These are phyloP conservation scores for Erynnis tages DNA, from an alignment of 2,888 invertebrate species.

Conservation along the genomic window DNA sequence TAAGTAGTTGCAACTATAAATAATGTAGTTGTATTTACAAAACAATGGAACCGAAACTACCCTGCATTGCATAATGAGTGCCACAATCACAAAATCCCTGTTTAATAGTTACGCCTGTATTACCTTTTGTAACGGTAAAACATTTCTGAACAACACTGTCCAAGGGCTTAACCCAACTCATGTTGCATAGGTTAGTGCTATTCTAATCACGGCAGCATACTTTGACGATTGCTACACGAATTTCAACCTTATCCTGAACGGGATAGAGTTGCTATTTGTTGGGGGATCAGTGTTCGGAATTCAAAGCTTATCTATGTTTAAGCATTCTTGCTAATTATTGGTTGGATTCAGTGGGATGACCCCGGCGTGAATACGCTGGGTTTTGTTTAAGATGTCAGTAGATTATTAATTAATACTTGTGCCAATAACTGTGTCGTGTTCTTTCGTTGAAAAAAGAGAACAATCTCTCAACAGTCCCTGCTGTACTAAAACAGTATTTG, in stretches of 20 bases:
- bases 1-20: too few relatives aligned
- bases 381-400: not conserved
- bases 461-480: too few relatives aligned
- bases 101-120: constrained; percentile 1
- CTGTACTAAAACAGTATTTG: too few relatives aligned
- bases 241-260: not conserved
- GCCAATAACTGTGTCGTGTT: too few relatives aligned
- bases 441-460: too few relatives aligned
- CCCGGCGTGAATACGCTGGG: constrained; percentile 23
- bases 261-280: not conserved
- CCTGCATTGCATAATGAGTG: too few relatives aligned
- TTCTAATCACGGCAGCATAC: not conserved
- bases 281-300: not conserved
- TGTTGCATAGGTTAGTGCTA: not conserved
- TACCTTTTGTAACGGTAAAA: not conserved
- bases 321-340: constrained; percentile 56
- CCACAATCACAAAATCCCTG: not conserved
- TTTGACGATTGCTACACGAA: not conserved
- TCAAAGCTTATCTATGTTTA: constrained; percentile 43
- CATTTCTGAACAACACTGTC: constrained; percentile 1
- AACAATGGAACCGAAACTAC: too few relatives aligned
- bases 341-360: constrained; percentile 40
- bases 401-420: not conserved
- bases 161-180: not conserved
- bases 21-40: too few relatives aligned